A percentile compares a stretch with the other conserved stretches of the same genome.
phyloP scores from a whole-genome alignment of 2,113 vertebrate genomes.

The Peucedramus taeniatus region DNA sequence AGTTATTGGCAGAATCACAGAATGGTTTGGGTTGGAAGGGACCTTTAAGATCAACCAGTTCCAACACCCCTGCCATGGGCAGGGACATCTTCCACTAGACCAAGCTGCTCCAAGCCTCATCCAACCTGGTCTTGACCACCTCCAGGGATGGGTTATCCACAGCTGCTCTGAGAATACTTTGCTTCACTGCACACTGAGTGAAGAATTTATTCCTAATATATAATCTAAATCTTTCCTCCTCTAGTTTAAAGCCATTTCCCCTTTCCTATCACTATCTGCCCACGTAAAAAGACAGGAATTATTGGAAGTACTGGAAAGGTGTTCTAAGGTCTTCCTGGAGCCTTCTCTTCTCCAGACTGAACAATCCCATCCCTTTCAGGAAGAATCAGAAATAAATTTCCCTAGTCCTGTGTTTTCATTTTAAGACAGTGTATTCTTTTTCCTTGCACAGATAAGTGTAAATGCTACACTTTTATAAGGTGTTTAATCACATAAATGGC shows the following conservation, averaged over 20 bases:
- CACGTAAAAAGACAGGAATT: background rate
- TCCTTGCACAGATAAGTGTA: background rate
- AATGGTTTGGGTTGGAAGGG: background rate
- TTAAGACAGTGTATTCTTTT: background rate
- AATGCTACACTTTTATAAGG: background rate
- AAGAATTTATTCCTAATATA: background rate
- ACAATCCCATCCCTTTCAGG: background rate
- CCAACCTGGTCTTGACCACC: background rate
- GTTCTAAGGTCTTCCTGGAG: background rate
- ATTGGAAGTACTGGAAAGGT: background rate
- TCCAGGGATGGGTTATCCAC: background rate
- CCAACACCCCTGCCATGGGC: background rate
- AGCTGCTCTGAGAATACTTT: background rate
- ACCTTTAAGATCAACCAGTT: background rate
- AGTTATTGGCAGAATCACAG: background rate
- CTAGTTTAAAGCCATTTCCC: background rate
- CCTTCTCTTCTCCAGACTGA: background rate
- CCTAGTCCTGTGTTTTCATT: background rate
- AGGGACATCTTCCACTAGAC: background rate
- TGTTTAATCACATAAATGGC: background rate
- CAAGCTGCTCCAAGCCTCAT: background rate
- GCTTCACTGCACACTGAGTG: background rate
- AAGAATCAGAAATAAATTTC: background rate
- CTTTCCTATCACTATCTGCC: background rate
- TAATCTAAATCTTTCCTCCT: background rate